Evolutionary conservation across 2,113 vertebrate species (phyloP).

Genomic region (Sceloporus tristichus): DNA sequence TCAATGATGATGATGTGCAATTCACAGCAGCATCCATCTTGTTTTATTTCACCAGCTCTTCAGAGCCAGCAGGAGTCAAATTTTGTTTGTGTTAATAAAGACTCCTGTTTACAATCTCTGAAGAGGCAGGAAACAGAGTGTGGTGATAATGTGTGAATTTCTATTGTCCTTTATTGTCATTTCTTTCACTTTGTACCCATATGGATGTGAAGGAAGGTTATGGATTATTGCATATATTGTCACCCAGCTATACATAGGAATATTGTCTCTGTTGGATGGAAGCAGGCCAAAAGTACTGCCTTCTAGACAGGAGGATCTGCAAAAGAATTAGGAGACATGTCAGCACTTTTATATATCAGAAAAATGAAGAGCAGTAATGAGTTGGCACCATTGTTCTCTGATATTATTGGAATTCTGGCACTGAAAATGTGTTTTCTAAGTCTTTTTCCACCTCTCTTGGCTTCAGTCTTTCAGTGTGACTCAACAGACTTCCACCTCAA

Average conservation of each 20-base stretch:
- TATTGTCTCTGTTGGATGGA: rapidly evolving
- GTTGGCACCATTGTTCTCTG: background rate
- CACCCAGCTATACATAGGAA: background rate
- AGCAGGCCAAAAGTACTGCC: conserved; percentile 20
- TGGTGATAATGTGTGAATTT: background rate
- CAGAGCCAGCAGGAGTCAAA: background rate
- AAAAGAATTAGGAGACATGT: conserved; percentile 24
- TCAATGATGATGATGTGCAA: background rate
- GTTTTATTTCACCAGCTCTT: conserved; percentile 5
- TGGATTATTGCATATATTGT: background rate
- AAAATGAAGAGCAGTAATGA: conserved; percentile 52
- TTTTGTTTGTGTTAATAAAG: background rate
- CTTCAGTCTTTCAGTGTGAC: conserved; percentile 50
- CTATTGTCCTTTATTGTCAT: background rate
- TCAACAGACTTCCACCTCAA: conserved; percentile 51
- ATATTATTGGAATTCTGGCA: conserved; percentile 37
- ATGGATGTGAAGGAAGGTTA: background rate
- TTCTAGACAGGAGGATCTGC: conserved; percentile 28
- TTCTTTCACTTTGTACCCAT: background rate
- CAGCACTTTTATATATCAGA: conserved; percentile 32
- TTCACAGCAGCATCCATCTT: background rate
- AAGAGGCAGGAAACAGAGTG: conserved; percentile 10
- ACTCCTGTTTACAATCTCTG: conserved; percentile 25
- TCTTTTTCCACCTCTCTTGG: conserved; percentile 44
- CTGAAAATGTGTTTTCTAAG: conserved; percentile 45